Percentiles rank a stretch among this genome's conserved stretches.
Conservation (phyloP, 2,888 invertebrate genomes). For the Platycheirus rosarum region DNA sequence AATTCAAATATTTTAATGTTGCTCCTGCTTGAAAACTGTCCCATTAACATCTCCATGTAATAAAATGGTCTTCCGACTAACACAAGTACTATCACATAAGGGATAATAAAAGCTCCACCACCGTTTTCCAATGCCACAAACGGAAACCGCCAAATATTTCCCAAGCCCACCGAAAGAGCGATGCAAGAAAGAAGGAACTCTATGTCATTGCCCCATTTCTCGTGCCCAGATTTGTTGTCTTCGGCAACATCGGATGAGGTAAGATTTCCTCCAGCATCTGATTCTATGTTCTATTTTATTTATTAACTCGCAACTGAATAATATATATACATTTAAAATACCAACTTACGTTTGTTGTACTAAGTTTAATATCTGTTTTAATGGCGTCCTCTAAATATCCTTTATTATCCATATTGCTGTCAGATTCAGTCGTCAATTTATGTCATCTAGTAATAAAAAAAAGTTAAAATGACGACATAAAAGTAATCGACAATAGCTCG, state of each 20-base stretch:
- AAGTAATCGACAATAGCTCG: background rate
- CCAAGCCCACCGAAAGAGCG: slow-evolving; percentile 86
- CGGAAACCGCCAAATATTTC: slow-evolving; percentile 88
- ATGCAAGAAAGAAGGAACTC: slow-evolving; percentile 86
- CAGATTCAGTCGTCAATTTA: too few species aligned
- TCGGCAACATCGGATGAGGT: background rate
- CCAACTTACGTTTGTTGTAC: slow-evolving; percentile 31
- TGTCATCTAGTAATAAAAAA: slow-evolving; percentile 36
- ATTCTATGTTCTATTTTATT: slow-evolving; percentile 16
- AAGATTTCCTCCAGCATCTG: background rate
- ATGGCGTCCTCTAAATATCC: slow-evolving; percentile 49
- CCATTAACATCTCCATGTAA: slow-evolving; percentile 88
- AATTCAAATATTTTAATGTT: slow-evolving; percentile 87
- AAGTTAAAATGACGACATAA: background rate
- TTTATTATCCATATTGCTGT: slow-evolving; percentile 63
- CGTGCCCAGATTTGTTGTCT: slow-evolving; percentile 75
- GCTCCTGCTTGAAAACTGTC: slow-evolving; percentile 88
- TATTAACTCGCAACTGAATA: too few species aligned
- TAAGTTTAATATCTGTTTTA: slow-evolving; percentile 8
- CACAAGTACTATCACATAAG: slow-evolving; percentile 86
- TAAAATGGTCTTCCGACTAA: slow-evolving; percentile 88
- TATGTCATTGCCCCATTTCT: slow-evolving; percentile 85
- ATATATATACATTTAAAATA: too few species aligned
- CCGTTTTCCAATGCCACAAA: slow-evolving; percentile 87
- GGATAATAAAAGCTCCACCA: slow-evolving; percentile 87